Percentiles rank a stretch among this genome's conserved stretches.
These are phyloP conservation scores for Limenitis camilla DNA, from an alignment of 2,888 invertebrate species.

Conservation along the genomic window DNA sequence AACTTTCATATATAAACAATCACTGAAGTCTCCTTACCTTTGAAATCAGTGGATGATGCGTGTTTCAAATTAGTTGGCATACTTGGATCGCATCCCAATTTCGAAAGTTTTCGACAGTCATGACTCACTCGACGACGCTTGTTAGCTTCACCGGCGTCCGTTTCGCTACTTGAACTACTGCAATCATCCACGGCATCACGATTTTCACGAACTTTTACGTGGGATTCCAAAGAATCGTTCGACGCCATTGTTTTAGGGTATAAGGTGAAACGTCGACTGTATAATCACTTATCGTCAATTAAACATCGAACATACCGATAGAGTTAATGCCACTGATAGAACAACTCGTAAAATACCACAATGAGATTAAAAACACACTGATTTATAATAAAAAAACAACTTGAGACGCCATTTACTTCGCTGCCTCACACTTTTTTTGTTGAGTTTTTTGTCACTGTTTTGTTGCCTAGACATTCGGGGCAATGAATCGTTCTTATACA, in stretches of 20 bases:
- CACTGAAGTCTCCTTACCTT: constrained; percentile 44
- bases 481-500: constrained; percentile 14
- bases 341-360: constrained; percentile 37
- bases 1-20: constrained; percentile 6
- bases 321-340: constrained; percentile 38
- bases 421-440: constrained; percentile 53
- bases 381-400: constrained; percentile 68
- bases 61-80: constrained; percentile 58
- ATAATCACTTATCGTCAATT: constrained; percentile 49
- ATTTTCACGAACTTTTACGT: constrained; percentile 66
- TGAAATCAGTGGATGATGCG: constrained; percentile 48
- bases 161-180: constrained; percentile 44
- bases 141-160: constrained; percentile 56
- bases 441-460: constrained; percentile 36
- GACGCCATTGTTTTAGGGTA: constrained; percentile 69
- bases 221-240: constrained; percentile 55
- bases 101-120: constrained; percentile 63
- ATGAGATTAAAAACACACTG: constrained; percentile 57
- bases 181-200: constrained; percentile 47
- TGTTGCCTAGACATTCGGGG: constrained; percentile 30
- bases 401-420: constrained; percentile 70
- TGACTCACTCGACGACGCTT: constrained; percentile 65
- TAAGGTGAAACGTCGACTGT: constrained; percentile 47
- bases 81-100: constrained; percentile 66
- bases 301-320: constrained; percentile 43